Conservation (phyloP, 1,140 invertebrate genomes). For the Scaptomyza pallida region DNA sequence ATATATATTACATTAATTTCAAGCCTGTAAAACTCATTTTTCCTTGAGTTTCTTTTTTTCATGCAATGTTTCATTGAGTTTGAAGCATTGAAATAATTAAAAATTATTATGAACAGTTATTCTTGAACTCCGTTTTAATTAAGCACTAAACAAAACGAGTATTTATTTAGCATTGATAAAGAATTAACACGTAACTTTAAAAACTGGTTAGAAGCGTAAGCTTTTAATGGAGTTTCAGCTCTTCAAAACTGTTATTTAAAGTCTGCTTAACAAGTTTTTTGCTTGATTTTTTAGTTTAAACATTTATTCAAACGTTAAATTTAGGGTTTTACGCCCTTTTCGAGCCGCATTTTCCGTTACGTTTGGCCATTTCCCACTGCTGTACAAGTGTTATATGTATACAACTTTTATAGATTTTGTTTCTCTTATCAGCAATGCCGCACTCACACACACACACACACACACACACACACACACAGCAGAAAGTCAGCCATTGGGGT, state of each 20-base stretch:
- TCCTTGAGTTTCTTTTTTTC: not conserved
- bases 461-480: slow-evolving; percentile 38
- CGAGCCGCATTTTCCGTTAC: slow-evolving; percentile 12
- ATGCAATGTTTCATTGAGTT: slow-evolving; percentile 1
- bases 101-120: slow-evolving; percentile 3
- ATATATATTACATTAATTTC: not conserved
- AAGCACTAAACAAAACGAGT: not conserved
- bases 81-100: not conserved
- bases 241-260: too few relatives aligned
- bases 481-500: slow-evolving; percentile 14
- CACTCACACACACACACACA: slow-evolving; percentile 31
- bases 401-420: slow-evolving; percentile 57
- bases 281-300: too few relatives aligned
- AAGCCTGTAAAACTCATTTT: not conserved
- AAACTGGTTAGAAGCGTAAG: too few relatives aligned
- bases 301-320: too few relatives aligned
- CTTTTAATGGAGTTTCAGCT: too few relatives aligned
- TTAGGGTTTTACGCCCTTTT: too few relatives aligned
- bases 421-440: slow-evolving; percentile 57
- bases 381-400: slow-evolving; percentile 23
- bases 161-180: slow-evolving; percentile 3
- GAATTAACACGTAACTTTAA: not conserved
- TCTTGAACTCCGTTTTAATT: not conserved
- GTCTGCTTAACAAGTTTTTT: too few relatives aligned
- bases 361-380: not conserved